Percentiles rank a stretch among this genome's conserved stretches.
Conservation (phyloP, 2,113 vertebrate species). For the Peromyscus maniculatus region DNA sequence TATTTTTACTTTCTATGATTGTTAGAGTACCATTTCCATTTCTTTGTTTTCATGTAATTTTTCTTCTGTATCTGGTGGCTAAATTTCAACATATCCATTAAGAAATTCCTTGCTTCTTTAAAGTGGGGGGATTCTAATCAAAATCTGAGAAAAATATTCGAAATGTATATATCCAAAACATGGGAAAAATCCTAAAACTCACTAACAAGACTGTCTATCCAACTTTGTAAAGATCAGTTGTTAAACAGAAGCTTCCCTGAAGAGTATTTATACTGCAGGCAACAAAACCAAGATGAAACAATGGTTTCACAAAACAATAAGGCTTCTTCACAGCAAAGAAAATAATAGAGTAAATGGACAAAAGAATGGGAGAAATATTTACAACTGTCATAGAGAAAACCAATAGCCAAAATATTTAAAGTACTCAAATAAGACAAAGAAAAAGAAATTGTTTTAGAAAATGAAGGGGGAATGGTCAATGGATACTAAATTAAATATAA, state of each 20-base stretch:
- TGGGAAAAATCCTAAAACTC: background rate
- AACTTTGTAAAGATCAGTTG: background rate
- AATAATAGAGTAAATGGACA: background rate
- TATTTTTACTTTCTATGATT: constrained; percentile 89
- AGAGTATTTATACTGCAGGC: background rate
- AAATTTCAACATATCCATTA: background rate
- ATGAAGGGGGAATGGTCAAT: background rate
- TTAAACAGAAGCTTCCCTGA: background rate
- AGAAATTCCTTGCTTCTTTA: background rate
- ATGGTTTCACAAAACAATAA: background rate
- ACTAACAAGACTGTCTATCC: background rate
- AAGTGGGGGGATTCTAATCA: background rate
- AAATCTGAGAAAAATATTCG: background rate
- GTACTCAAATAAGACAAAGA: background rate
- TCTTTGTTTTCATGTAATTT: background rate
- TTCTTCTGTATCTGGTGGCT: constrained; percentile 86
- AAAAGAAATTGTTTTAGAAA: background rate
- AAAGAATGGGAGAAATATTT: background rate
- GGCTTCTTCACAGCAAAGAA: background rate
- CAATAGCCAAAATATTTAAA: background rate
- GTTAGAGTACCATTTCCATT: constrained; percentile 20
- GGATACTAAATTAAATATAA: background rate
- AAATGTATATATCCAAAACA: background rate
- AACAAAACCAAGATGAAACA: background rate
- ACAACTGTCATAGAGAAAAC: background rate